Evolutionary conservation across 64 coral and sea anemone genomes (phyloP).

Genomic region (Stichodactyla helianthus): DNA sequence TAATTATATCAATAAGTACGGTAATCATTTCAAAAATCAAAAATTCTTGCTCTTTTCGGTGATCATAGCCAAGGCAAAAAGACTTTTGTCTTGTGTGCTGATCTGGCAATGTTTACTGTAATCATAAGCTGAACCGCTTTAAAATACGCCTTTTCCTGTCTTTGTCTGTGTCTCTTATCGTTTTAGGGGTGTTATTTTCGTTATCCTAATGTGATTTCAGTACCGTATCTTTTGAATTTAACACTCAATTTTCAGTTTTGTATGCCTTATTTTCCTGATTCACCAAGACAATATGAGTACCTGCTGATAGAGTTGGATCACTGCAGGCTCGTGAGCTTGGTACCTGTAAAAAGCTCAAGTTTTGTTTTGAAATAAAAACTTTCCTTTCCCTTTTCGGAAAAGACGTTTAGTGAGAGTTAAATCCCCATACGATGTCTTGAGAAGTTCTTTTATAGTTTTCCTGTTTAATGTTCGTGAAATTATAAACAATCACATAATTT

Average conservation of each 20-base stretch:
- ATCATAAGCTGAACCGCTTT: background rate
- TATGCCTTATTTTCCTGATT: background rate
- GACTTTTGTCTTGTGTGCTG: background rate
- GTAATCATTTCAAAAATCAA: background rate
- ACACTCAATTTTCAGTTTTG: too few species aligned
- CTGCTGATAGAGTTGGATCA: background rate
- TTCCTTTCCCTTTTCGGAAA: too few species aligned
- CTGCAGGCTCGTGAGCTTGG: background rate
- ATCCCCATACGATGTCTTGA: too few species aligned
- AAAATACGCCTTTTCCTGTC: background rate
- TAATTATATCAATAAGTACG: background rate
- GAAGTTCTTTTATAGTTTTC: too few species aligned
- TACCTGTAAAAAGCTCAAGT: background rate
- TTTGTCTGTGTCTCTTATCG: background rate
- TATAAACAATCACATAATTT: too few species aligned
- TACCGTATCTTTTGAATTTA: background rate
- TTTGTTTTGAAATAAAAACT: background rate
- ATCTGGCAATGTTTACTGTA: background rate
- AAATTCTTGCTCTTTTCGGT: background rate
- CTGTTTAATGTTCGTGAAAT: too few species aligned
- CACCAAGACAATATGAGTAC: background rate
- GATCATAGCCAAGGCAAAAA: background rate
- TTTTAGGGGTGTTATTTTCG: background rate
- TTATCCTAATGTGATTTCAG: background rate
- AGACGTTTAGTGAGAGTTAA: too few species aligned